Evolutionary conservation across 2,113 vertebrate species (phyloP).

Genomic region (Agapornis roseicollis): DNA sequence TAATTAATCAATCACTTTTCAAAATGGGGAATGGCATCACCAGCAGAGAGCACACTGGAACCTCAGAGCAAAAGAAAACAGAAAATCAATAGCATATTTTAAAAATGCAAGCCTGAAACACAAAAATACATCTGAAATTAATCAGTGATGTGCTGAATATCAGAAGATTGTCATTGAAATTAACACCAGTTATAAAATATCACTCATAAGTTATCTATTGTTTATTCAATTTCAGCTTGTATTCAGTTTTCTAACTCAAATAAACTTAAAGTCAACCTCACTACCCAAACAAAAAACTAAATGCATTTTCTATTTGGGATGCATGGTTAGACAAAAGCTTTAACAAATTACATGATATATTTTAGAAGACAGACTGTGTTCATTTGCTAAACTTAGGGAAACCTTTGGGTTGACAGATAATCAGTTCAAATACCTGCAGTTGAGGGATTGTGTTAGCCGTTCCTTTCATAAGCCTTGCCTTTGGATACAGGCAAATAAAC

Average conservation of each 20-base stretch:
- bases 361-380: conserved; percentile 69
- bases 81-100: conserved; percentile 31
- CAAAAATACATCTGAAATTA: conserved; percentile 27
- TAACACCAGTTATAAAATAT: background rate
- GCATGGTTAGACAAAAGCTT: conserved; percentile 51
- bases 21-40: conserved; percentile 27
- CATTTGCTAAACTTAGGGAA: conserved; percentile 73
- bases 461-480: conserved; percentile 57
- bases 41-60: conserved; percentile 59
- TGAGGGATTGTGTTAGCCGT: conserved; percentile 73
- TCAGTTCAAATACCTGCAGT: conserved; percentile 72
- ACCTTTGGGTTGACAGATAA: conserved; percentile 72
- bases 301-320: conserved; percentile 39
- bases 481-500: conserved; percentile 59
- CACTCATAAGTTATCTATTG: background rate
- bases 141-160: conserved; percentile 4
- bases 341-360: conserved; percentile 66
- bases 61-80: conserved; percentile 48
- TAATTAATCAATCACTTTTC: background rate
- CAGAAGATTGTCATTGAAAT: conserved; percentile 7
- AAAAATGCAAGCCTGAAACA: conserved; percentile 8
- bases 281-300: background rate
- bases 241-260: conserved; percentile 22
- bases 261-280: background rate
- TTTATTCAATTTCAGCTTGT: conserved; percentile 6